phyloP scores from a whole-genome alignment of 2,888 invertebrate genomes.

The Xanthorhoe designata region DNA sequence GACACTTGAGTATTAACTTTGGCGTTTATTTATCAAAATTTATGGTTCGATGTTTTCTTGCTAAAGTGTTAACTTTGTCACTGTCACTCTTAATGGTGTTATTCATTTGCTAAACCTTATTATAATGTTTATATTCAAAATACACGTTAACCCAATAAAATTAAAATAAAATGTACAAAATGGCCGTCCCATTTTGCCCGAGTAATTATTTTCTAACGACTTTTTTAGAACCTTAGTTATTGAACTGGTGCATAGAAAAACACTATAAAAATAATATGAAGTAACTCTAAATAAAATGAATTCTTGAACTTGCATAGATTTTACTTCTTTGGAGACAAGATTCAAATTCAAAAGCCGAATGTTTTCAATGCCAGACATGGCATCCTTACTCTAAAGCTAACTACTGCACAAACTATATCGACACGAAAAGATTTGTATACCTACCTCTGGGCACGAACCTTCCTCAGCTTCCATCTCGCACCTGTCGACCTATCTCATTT shows the following conservation, averaged over 20 bases:
- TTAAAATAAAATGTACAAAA: no score
- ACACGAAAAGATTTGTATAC: conserved; percentile 43
- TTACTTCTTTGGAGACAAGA: background rate
- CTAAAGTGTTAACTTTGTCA: conserved; percentile 4
- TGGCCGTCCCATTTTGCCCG: no score
- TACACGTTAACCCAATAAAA: no score
- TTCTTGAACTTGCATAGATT: background rate
- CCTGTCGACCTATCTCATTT: conserved; percentile 76
- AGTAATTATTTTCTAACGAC: no score
- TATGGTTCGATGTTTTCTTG: conserved; percentile 8
- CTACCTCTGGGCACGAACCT: conserved; percentile 19
- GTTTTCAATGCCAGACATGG: background rate
- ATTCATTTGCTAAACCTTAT: background rate
- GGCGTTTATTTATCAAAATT: conserved; percentile 29
- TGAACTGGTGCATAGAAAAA: no score
- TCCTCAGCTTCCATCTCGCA: conserved; percentile 68
- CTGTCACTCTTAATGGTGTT: background rate
- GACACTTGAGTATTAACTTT: conserved; percentile 32
- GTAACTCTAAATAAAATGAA: no score
- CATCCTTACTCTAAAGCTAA: background rate
- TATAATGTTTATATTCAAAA: no score
- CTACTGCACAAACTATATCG: conserved; percentile 48
- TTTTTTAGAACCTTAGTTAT: no score
- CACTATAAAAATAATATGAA: no score
- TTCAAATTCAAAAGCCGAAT: background rate